These are phyloP conservation scores for Sciurus carolinensis DNA, from an alignment of 2,797 vertebrate species.

Conservation along the genomic window DNA sequence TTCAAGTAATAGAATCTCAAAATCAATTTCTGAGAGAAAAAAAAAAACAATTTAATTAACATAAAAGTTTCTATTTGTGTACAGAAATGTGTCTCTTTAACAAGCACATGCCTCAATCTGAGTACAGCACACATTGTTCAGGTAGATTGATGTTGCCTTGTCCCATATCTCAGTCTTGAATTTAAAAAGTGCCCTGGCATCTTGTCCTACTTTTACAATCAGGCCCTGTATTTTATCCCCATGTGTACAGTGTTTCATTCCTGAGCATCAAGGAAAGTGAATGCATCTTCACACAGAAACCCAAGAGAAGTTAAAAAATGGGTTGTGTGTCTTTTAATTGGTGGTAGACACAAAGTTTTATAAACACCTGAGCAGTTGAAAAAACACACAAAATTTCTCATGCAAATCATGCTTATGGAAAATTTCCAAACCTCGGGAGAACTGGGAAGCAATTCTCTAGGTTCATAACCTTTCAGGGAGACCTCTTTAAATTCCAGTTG, in stretches of 20 bases:
- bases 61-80: neutral
- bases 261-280: neutral
- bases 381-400: neutral
- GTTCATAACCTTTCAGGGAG: neutral
- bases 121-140: no score
- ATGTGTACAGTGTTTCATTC: neutral
- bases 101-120: neutral
- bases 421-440: neutral
- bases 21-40: neutral
- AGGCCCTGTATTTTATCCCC: accelerated
- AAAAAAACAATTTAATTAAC: neutral
- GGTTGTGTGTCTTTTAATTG: neutral
- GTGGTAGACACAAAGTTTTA: neutral
- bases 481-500: neutral
- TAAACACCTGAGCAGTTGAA: neutral
- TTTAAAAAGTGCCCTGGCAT: neutral
- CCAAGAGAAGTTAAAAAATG: neutral
- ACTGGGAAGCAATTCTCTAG: neutral
- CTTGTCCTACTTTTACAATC: neutral
- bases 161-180: neutral
- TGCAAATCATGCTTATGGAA: neutral
- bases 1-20: no score
- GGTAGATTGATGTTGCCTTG: neutral
- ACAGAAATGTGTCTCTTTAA: neutral
- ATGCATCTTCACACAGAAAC: neutral